These are phyloP conservation scores for Drosophila nigricruria DNA, from an alignment of 2,888 invertebrate genomes.

Conservation along the genomic window DNA sequence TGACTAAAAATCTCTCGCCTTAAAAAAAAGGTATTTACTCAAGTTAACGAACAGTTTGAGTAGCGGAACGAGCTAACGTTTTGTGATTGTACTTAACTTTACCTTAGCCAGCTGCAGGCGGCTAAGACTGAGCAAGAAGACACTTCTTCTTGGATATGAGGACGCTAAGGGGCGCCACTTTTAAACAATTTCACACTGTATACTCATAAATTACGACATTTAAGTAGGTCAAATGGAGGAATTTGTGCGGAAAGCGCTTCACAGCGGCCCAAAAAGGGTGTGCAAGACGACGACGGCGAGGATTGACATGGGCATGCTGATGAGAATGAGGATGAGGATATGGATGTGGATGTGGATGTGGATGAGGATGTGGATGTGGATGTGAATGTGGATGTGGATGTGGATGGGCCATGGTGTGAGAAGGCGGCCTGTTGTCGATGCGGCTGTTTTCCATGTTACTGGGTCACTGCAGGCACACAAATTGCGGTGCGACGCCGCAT, in stretches of 20 bases:
- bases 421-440: conserved; percentile 57
- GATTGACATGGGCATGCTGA: conserved; percentile 5
- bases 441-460: conserved; percentile 78
- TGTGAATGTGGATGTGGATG: conserved; percentile 11
- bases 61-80: neutral
- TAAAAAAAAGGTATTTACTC: neutral
- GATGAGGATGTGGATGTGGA: neutral
- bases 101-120: conserved; percentile 17
- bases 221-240: conserved; percentile 83
- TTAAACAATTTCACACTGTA: conserved; percentile 80
- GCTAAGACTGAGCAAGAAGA: conserved; percentile 16
- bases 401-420: conserved; percentile 22
- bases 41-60: neutral
- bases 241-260: conserved; percentile 82
- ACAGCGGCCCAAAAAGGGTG: conserved; percentile 52
- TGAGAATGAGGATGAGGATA: conserved; percentile 26
- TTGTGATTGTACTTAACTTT: conserved; percentile 24
- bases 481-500: conserved; percentile 73
- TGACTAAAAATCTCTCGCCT: neutral
- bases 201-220: conserved; percentile 82
- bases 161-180: conserved; percentile 62
- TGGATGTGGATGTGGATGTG: conserved; percentile 1
- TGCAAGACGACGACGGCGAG: conserved; percentile 48
- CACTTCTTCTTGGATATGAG: conserved; percentile 24
- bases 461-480: conserved; percentile 83